Percentiles rank a stretch among this genome's conserved stretches.
phyloP scores from a whole-genome alignment of 2,797 vertebrate species.

The Pangasius krempfi region DNA sequence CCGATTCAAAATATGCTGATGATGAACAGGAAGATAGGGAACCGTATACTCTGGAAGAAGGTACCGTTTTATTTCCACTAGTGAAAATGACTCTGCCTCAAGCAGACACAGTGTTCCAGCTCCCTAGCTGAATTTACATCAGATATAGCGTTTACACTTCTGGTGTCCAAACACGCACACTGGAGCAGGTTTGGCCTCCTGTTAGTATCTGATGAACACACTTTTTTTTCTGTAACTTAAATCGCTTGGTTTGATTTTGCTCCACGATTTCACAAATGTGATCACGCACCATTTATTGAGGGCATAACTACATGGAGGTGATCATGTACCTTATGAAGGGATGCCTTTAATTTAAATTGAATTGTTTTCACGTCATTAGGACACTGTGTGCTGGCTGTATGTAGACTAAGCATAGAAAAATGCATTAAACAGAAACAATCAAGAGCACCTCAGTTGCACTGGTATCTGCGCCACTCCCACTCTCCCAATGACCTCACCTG shows the following conservation, averaged over 20 bases:
- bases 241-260: too few relatives aligned
- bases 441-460: neutral
- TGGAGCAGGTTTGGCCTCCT: conserved; percentile 33
- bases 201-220: neutral
- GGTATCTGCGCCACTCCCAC: neutral
- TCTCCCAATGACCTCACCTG: conserved; percentile 1
- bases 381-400: conserved; percentile 21
- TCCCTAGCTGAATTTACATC: neutral
- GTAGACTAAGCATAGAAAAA: conserved; percentile 25
- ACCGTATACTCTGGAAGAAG: conserved; percentile 77
- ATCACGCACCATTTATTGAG: neutral
- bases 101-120: neutral
- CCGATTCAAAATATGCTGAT: conserved; percentile 36
- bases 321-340: neutral
- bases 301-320: neutral
- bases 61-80: conserved; percentile 57
- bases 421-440: neutral
- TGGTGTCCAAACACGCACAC: neutral
- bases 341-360: neutral
- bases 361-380: neutral
- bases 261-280: neutral
- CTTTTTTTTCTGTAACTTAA: neutral
- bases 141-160: neutral
- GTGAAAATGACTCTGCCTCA: neutral
- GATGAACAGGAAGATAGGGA: conserved; percentile 52